These are phyloP conservation scores for Melinaea menophilus DNA, from an alignment of 2,888 invertebrate genomes.

Conservation along the genomic window DNA sequence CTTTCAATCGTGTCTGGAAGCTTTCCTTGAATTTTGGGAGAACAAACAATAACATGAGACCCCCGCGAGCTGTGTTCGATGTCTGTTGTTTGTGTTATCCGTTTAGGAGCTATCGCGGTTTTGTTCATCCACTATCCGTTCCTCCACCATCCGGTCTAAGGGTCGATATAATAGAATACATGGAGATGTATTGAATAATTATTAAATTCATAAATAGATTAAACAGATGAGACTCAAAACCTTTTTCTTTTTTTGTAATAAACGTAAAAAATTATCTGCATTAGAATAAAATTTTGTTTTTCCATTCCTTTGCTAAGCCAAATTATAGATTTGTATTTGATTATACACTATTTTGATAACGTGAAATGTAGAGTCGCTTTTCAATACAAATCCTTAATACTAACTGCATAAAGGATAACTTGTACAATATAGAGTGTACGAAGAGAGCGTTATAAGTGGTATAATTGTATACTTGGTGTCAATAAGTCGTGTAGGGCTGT, in stretches of 20 bases:
- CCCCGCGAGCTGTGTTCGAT: slow-evolving; percentile 51
- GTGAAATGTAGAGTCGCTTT: too few species aligned
- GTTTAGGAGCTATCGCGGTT: slow-evolving; percentile 61
- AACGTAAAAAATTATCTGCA: too few species aligned
- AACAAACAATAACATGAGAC: slow-evolving; percentile 72
- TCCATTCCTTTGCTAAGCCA: too few species aligned
- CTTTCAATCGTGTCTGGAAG: slow-evolving; percentile 9
- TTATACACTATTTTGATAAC: too few species aligned
- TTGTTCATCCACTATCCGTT: slow-evolving; percentile 44
- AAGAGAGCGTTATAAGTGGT: slow-evolving; percentile 33
- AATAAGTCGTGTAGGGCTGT: slow-evolving; percentile 35
- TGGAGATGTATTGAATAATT: not conserved
- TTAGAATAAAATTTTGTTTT: too few species aligned
- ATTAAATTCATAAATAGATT: slow-evolving; percentile 3
- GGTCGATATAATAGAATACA: slow-evolving; percentile 13
- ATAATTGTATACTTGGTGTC: slow-evolving; percentile 20
- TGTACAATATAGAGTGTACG: not conserved
- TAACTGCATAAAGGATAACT: not conserved
- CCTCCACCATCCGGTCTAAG: slow-evolving; percentile 20
- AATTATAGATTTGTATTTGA: too few species aligned
- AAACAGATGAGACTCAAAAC: too few species aligned
- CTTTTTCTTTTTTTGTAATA: not conserved
- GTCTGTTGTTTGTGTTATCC: slow-evolving; percentile 67
- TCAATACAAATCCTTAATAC: too few species aligned
- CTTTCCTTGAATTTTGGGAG: slow-evolving; percentile 53